Evolutionary conservation across 2,113 vertebrate genomes (phyloP).

Genomic region (Podarcis raffonei): DNA sequence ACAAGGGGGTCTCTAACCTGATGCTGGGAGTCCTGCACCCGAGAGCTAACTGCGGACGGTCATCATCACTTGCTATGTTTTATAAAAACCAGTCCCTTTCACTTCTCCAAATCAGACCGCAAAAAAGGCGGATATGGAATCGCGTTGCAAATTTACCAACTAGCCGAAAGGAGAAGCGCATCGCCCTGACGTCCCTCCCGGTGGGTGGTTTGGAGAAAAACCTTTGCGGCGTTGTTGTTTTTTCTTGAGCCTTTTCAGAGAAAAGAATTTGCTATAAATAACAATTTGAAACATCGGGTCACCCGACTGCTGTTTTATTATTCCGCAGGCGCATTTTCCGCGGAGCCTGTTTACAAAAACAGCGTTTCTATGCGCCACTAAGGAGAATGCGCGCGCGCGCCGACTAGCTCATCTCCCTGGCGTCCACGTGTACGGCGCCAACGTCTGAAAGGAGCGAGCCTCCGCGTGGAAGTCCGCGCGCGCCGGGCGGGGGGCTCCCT

Average conservation of each 20-base stretch:
- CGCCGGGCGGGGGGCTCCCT: too few relatives aligned
- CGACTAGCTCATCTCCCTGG: neutral
- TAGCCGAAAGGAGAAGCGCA: neutral
- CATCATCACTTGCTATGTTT: neutral
- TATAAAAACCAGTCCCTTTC: neutral
- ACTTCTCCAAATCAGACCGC: neutral
- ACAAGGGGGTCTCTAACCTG: slow-evolving; percentile 36
- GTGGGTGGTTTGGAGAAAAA: too few relatives aligned
- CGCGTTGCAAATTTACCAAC: neutral
- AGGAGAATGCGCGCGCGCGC: neutral
- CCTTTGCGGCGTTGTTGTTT: neutral
- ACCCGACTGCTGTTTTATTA: neutral
- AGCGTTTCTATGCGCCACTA: too few relatives aligned
- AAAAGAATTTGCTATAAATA: neutral
- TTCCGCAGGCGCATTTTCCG: neutral
- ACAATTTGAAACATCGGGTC: neutral
- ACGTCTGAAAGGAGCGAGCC: neutral
- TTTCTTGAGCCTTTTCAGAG: too few relatives aligned
- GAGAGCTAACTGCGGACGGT: neutral
- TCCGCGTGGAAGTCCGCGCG: neutral
- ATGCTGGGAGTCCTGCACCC: neutral
- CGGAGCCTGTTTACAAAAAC: too few relatives aligned
- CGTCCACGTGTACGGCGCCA: neutral
- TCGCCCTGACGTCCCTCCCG: neutral
- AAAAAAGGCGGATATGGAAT: too few relatives aligned